Percentiles rank a stretch among this genome's conserved stretches.
These are phyloP conservation scores for Lynx canadensis DNA, from an alignment of 2,113 vertebrate genomes.

Conservation along the genomic window DNA sequence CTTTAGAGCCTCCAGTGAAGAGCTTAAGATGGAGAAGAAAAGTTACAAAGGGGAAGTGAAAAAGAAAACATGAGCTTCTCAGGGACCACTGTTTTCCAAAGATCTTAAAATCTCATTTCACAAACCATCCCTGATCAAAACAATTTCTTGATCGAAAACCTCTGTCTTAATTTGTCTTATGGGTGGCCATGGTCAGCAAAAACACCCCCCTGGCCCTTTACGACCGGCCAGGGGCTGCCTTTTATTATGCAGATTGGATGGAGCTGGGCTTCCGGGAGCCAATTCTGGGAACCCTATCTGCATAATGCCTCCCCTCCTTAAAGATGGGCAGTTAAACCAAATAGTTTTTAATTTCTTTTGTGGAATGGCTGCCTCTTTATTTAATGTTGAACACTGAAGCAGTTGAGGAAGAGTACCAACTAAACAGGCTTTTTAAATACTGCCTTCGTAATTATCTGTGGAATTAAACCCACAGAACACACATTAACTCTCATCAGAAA, in stretches of 20 bases:
- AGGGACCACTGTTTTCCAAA: not conserved
- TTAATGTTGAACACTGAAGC: slow-evolving; percentile 74
- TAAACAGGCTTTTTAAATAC: slow-evolving; percentile 73
- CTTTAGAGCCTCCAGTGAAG: not conserved
- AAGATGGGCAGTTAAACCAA: slow-evolving; percentile 76
- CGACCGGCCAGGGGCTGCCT: slow-evolving; percentile 57
- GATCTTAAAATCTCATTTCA: slow-evolving; percentile 56
- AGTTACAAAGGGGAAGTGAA: not conserved
- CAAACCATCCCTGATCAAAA: slow-evolving; percentile 71
- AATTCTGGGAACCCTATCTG: slow-evolving; percentile 64
- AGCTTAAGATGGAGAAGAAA: not conserved
- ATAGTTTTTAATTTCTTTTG: slow-evolving; percentile 80
- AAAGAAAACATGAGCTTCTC: not conserved
- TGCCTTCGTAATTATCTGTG: slow-evolving; percentile 68
- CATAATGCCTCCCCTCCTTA: slow-evolving; percentile 77
- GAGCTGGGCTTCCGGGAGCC: not conserved
- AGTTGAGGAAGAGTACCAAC: slow-evolving; percentile 16
- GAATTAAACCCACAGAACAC: slow-evolving; percentile 66
- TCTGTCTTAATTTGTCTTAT: slow-evolving; percentile 49
- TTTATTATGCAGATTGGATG: slow-evolving; percentile 77
- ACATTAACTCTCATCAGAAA: slow-evolving; percentile 76
- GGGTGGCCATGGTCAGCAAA: slow-evolving; percentile 55
- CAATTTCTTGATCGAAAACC: slow-evolving; percentile 68
- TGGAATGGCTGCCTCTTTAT: slow-evolving; percentile 66
- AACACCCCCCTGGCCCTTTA: slow-evolving; percentile 52